Percentiles rank a stretch among this genome's conserved stretches.
Conservation (phyloP, 2,888 invertebrate species). For the Lasioglossum morio region DNA sequence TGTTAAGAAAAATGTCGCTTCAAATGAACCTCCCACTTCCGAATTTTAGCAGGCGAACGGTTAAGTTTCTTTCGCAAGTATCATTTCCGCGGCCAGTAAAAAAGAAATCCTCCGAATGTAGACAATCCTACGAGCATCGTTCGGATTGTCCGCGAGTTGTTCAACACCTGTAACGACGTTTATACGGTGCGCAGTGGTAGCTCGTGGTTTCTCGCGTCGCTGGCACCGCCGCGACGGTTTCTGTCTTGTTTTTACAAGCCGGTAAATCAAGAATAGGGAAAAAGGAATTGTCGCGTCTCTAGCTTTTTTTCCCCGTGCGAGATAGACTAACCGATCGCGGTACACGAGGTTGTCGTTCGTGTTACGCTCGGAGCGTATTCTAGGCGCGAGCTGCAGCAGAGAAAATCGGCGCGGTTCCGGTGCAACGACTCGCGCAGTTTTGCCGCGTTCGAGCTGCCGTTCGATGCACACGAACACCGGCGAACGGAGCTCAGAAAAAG, state of each 20-base stretch:
- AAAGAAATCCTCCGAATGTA: not conserved
- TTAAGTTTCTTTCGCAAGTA: not conserved
- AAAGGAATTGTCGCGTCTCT: constrained; percentile 24
- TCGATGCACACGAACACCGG: constrained; percentile 1
- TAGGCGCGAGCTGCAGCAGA: constrained; percentile 15
- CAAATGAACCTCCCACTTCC: too few species aligned
- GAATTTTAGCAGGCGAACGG: too few species aligned
- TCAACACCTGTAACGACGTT: not conserved
- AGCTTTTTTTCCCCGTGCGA: constrained; percentile 20
- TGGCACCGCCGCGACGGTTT: not conserved
- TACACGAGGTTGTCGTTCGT: constrained; percentile 17
- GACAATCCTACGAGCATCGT: not conserved
- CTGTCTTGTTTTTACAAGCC: constrained; percentile 19
- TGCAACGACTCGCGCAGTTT: constrained; percentile 47
- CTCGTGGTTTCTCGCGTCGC: constrained; percentile 23
- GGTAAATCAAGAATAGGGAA: not conserved
- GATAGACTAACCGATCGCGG: not conserved
- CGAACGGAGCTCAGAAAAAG: constrained; percentile 26
- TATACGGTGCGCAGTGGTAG: not conserved
- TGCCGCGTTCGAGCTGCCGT: not conserved
- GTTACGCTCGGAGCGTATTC: constrained; percentile 23
- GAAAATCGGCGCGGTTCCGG: constrained; percentile 68
- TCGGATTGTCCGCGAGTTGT: not conserved
- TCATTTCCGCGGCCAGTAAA: not conserved
- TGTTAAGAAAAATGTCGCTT: too few species aligned